A percentile compares a stretch with the other conserved stretches of the same genome.
Evolutionary conservation across 1,140 invertebrate species (phyloP).

Genomic region (Riptortus pedestris): DNA sequence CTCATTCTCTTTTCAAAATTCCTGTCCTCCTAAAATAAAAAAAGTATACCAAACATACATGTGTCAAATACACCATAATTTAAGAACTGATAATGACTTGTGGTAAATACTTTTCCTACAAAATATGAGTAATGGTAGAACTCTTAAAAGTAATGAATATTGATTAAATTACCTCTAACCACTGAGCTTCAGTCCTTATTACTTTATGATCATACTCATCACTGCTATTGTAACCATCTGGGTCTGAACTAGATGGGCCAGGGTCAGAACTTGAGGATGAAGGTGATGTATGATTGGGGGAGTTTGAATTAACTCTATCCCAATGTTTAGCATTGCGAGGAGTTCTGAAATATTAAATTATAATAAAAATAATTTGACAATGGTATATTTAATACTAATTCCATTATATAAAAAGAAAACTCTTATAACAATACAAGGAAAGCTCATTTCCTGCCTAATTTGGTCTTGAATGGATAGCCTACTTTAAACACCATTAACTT

Average conservation of each 20-base stretch:
- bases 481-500: too few relatives aligned
- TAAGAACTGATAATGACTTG: background rate
- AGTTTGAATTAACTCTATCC: constrained; percentile 36
- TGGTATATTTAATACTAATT: too few relatives aligned
- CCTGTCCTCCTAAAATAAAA: constrained; percentile 44
- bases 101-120: too few relatives aligned
- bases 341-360: background rate
- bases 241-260: constrained; percentile 29
- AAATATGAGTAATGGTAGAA: too few relatives aligned
- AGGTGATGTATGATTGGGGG: constrained; percentile 37
- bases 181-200: constrained; percentile 47
- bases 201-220: constrained; percentile 57
- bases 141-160: too few relatives aligned
- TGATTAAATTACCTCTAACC: constrained; percentile 42
- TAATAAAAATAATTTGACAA: constrained; percentile 15
- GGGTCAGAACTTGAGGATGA: constrained; percentile 33
- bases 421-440: too few relatives aligned
- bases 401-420: too few relatives aligned
- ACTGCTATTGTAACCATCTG: constrained; percentile 58
- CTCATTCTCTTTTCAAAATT: constrained; percentile 62
- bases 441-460: too few relatives aligned
- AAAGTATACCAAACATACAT: constrained; percentile 23
- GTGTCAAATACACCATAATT: background rate
- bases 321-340: background rate
- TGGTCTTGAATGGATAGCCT: too few relatives aligned